Evolutionary conservation across 2,888 invertebrate species (phyloP).

Genomic region (Hemistola chrysoprasaria): DNA sequence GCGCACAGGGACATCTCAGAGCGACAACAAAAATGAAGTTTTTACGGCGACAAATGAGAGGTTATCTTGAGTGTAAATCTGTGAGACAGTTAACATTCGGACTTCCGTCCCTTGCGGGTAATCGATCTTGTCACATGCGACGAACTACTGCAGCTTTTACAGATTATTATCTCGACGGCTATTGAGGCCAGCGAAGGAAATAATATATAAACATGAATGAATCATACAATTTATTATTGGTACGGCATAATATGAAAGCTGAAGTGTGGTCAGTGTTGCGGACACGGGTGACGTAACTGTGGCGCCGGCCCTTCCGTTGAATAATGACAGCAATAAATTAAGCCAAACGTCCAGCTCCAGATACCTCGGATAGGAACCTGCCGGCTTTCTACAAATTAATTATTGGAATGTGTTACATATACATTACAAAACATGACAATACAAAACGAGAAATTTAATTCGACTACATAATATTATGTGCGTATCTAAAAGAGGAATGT

Average conservation of each 20-base stretch:
- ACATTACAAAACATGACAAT: too few species aligned
- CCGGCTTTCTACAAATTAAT: conserved; percentile 46
- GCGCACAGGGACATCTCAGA: not conserved
- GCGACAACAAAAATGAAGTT: conserved; percentile 13
- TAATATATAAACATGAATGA: conserved; percentile 40
- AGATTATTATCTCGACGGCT: conserved; percentile 38
- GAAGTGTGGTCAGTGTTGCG: conserved; percentile 23
- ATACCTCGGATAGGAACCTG: conserved; percentile 31
- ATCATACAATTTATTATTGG: conserved; percentile 32
- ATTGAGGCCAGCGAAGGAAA: conserved; percentile 49
- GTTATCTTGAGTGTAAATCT: conserved; percentile 19
- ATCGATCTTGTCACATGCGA: conserved; percentile 31
- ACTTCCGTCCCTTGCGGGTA: conserved; percentile 29
- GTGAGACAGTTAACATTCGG: conserved; percentile 27
- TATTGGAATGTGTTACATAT: conserved; percentile 23
- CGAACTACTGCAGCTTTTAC: conserved; percentile 33
- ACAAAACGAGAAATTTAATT: too few species aligned
- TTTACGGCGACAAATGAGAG: conserved; percentile 14
- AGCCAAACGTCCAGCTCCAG: conserved; percentile 41
- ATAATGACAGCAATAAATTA: conserved; percentile 58
- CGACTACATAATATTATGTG: too few species aligned
- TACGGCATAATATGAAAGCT: too few species aligned
- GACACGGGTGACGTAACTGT: conserved; percentile 44
- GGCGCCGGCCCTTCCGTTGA: conserved; percentile 37
- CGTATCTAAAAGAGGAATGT: too few species aligned